phyloP scores from a whole-genome alignment of 2,888 invertebrate species.

The Colletes collaris region DNA sequence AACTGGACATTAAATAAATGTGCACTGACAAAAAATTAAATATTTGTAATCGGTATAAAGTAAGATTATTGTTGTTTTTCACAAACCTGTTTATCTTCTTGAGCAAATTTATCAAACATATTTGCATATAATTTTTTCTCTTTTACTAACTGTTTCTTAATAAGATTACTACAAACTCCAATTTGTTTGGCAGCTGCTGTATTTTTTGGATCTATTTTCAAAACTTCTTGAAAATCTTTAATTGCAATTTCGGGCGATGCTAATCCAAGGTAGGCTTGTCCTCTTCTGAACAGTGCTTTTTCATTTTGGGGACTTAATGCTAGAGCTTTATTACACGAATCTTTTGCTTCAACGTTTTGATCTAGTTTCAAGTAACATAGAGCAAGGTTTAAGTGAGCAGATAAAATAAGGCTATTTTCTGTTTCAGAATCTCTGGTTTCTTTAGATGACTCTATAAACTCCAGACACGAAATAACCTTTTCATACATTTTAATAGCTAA shows the following conservation, averaged over 20 bases:
- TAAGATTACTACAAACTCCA: constrained; percentile 87
- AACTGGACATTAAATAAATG: background rate
- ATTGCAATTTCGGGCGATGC: constrained; percentile 92
- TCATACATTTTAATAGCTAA: constrained; percentile 95
- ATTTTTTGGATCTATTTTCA: constrained; percentile 93
- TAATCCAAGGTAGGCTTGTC: constrained; percentile 90
- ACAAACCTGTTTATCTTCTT: constrained; percentile 88
- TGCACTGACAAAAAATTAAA: constrained; percentile 16
- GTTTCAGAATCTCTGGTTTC: constrained; percentile 73
- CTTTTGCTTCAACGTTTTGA: constrained; percentile 89
- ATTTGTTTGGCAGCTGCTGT: constrained; percentile 93
- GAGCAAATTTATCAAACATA: constrained; percentile 97
- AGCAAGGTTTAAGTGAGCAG: constrained; percentile 91
- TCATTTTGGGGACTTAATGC: constrained; percentile 90
- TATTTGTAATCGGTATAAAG: constrained; percentile 12
- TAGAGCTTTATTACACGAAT: constrained; percentile 91
- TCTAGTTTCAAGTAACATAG: constrained; percentile 91
- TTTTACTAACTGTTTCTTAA: constrained; percentile 90
- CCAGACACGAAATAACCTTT: constrained; percentile 88
- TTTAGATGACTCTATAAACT: constrained; percentile 70
- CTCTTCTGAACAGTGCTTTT: constrained; percentile 95
- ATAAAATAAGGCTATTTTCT: constrained; percentile 86
- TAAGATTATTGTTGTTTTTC: constrained; percentile 46
- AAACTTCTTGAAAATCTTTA: constrained; percentile 90
- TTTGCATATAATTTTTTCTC: constrained; percentile 96